Percentiles rank a stretch among this genome's conserved stretches.
These are phyloP conservation scores for Chlamydotis undulata DNA, from an alignment of 2,113 vertebrate genomes.

Conservation along the genomic window DNA sequence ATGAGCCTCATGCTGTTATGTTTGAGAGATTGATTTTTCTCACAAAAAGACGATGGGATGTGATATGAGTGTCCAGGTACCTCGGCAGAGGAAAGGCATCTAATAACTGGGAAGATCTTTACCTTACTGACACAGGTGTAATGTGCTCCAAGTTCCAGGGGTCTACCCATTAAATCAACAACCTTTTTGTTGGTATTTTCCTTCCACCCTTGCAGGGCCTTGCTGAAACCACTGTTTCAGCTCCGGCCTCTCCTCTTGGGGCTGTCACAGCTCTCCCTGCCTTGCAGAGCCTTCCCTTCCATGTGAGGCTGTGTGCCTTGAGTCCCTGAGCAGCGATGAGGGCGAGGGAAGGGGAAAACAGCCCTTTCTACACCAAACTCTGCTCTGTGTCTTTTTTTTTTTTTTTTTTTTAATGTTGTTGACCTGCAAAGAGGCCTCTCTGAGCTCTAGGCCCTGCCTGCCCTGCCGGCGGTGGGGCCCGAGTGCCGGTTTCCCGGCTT, in stretches of 20 bases:
- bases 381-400: background rate
- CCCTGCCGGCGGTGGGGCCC: rapidly evolving
- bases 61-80: background rate
- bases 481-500: background rate
- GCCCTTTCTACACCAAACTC: background rate
- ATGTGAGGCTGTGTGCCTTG: background rate
- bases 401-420: background rate
- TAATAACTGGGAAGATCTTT: background rate
- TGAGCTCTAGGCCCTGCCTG: background rate
- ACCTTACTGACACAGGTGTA: background rate
- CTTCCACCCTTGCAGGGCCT: background rate
- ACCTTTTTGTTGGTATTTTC: background rate
- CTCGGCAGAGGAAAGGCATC: background rate
- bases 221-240: background rate
- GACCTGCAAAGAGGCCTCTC: rapidly evolving
- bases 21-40: background rate
- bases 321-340: background rate
- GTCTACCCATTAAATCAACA: background rate
- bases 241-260: background rate
- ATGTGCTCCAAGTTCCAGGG: background rate
- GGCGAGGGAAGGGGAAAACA: background rate
- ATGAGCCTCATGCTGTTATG: background rate
- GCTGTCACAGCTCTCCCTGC: background rate
- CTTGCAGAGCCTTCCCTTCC: background rate
- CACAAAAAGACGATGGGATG: background rate